phyloP scores from a whole-genome alignment of 2,113 vertebrate species.

The Vombatus ursinus region DNA sequence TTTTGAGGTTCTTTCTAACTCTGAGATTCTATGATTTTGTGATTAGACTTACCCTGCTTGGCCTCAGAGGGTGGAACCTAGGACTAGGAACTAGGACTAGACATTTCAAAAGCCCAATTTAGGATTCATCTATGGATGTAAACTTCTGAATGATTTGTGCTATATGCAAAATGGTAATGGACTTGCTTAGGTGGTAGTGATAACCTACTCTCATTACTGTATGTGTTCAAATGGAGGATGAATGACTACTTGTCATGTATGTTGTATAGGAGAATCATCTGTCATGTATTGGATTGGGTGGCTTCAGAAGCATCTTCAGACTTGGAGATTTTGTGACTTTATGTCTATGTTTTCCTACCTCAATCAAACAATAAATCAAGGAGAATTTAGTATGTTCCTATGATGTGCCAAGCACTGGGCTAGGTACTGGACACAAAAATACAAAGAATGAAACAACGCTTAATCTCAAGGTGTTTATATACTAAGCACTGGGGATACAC shows the following conservation, averaged over 20 bases:
- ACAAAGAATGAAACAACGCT: not conserved
- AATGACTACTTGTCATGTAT: not conserved
- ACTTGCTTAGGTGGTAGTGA: not conserved
- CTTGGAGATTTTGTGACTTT: not conserved
- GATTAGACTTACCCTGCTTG: not conserved
- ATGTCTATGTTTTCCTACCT: not conserved
- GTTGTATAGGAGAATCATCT: not conserved
- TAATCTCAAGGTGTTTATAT: not conserved
- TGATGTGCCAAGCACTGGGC: not conserved
- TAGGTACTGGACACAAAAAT: not conserved
- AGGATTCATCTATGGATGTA: not conserved
- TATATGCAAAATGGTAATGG: not conserved
- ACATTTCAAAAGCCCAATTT: not conserved
- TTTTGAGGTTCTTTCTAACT: not conserved
- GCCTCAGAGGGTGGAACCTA: not conserved
- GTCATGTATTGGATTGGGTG: not conserved
- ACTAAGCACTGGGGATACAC: not conserved
- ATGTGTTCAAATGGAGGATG: not conserved
- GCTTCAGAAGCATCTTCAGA: not conserved
- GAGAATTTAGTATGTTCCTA: not conserved
- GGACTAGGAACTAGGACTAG: not conserved
- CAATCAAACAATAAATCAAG: not conserved
- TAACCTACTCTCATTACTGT: not conserved
- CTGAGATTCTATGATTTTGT: not conserved
- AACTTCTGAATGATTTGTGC: not conserved